These are phyloP conservation scores for Ochropleura leucogaster DNA, from an alignment of 2,888 invertebrate genomes.

Conservation along the genomic window DNA sequence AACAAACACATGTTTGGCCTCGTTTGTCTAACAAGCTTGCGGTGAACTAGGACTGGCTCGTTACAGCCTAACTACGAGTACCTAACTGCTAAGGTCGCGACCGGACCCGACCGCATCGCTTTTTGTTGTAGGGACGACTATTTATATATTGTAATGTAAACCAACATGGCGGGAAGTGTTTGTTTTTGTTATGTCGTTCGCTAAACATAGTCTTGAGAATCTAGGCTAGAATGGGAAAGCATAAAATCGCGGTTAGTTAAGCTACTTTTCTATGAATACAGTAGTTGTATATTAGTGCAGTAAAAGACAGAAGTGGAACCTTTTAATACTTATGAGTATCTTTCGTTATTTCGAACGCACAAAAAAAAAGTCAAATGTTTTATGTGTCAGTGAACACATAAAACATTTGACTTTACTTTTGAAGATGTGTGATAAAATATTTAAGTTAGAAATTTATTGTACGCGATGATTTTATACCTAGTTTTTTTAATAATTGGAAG, in stretches of 20 bases:
- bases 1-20: slow-evolving; percentile 67
- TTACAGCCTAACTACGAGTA: slow-evolving; percentile 63
- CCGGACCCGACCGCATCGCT: slow-evolving; percentile 58
- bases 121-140: slow-evolving; percentile 55
- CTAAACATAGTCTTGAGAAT: slow-evolving; percentile 12
- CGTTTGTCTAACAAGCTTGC: slow-evolving; percentile 69
- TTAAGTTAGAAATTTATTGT: no score
- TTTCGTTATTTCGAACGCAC: neutral
- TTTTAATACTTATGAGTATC: neutral
- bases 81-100: slow-evolving; percentile 62
- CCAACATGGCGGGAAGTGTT: slow-evolving; percentile 36
- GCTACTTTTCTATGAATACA: neutral
- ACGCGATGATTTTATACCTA: no score
- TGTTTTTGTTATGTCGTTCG: slow-evolving; percentile 47
- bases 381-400: no score
- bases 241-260: neutral
- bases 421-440: no score
- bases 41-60: slow-evolving; percentile 65
- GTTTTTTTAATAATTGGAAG: no score
- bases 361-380: neutral
- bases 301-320: neutral
- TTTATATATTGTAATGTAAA: slow-evolving; percentile 57
- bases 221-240: neutral
- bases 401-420: no score
- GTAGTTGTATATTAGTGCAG: neutral